Conservation (phyloP, 2,113 vertebrate genomes). For the Plecturocebus donacophilus region DNA sequence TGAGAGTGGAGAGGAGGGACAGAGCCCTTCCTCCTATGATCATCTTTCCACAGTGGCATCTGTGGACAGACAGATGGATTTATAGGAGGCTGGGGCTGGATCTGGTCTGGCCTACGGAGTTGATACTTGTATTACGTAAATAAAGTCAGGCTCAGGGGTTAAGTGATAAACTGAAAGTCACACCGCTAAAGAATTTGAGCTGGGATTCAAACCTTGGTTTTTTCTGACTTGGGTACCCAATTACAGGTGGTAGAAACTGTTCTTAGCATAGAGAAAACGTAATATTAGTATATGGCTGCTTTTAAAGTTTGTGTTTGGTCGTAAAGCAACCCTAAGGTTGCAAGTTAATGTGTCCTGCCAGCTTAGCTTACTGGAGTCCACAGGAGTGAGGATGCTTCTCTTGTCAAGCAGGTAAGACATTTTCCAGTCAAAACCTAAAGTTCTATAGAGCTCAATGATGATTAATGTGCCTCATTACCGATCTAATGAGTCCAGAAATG, state of each 20-base stretch:
- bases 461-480: not conserved
- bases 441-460: not conserved
- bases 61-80: not conserved
- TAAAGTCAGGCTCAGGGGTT: not conserved
- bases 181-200: not conserved
- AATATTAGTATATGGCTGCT: not conserved
- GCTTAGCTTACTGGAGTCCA: not conserved
- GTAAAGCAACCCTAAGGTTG: not conserved
- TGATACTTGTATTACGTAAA: not conserved
- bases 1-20: not conserved
- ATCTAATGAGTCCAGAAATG: constrained; percentile 25
- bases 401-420: not conserved
- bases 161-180: not conserved
- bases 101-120: not conserved
- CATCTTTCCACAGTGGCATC: not conserved
- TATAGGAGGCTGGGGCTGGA: not conserved
- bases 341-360: not conserved
- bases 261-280: not conserved
- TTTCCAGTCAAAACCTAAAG: not conserved
- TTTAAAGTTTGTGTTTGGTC: not conserved
- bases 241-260: not conserved
- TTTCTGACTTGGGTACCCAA: not conserved
- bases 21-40: not conserved
- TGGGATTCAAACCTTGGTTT: not conserved
- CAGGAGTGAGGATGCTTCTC: not conserved